Evolutionary conservation across 2,797 vertebrate species (phyloP).

Genomic region (Malacoraja senta): DNA sequence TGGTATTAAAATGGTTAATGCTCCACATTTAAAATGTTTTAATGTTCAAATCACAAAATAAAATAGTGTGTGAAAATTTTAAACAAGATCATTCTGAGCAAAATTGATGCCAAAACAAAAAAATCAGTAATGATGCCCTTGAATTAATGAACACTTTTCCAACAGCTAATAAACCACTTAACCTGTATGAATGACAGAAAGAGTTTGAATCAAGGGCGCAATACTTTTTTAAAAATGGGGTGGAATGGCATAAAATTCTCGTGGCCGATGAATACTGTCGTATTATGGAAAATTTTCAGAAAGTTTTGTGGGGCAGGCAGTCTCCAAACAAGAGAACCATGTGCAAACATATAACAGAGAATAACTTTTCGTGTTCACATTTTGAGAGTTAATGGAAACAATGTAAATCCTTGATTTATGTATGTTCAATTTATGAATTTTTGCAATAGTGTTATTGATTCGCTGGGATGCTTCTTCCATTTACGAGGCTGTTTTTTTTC

Average conservation of each 20-base stretch:
- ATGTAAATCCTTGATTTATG: background rate
- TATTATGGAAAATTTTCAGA: background rate
- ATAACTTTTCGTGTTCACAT: too few relatives aligned
- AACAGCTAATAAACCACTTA: constrained; percentile 8
- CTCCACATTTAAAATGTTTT: too few relatives aligned
- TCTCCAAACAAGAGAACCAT: background rate
- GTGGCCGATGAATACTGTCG: too few relatives aligned
- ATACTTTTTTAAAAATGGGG: background rate
- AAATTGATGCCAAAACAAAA: background rate
- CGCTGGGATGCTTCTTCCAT: too few relatives aligned
- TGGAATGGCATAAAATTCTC: background rate
- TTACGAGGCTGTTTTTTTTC: too few relatives aligned
- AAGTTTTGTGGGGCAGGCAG: background rate
- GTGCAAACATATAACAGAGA: background rate
- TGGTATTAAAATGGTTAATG: background rate
- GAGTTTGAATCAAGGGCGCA: background rate
- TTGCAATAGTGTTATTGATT: too few relatives aligned
- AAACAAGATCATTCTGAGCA: background rate
- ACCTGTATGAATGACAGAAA: constrained; percentile 4
- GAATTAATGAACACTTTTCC: background rate
- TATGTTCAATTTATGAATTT: too few relatives aligned
- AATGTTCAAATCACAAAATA: background rate
- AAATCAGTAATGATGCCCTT: background rate
- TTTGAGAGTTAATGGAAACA: background rate
- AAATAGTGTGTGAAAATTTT: background rate